These are phyloP conservation scores for Clistopyga incitator DNA, from an alignment of 2,888 invertebrate species.

Conservation along the genomic window DNA sequence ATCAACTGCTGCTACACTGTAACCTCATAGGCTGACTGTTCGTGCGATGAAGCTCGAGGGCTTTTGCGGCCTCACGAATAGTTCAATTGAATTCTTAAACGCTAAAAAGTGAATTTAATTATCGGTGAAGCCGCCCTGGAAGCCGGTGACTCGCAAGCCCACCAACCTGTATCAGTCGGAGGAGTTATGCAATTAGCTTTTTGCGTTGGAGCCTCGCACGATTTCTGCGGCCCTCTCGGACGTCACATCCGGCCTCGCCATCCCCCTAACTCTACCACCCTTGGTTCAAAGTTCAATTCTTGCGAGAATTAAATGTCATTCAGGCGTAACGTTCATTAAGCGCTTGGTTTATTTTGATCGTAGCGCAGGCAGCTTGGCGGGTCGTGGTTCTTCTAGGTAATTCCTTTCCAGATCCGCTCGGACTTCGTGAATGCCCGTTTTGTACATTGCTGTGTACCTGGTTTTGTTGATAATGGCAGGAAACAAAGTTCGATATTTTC, in stretches of 20 bases:
- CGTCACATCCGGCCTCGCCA: constrained; percentile 35
- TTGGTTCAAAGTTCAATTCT: constrained; percentile 77
- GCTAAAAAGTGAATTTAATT: constrained; percentile 80
- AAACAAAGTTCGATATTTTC: too few species aligned
- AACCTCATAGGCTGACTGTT: not conserved
- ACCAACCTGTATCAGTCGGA: constrained; percentile 25
- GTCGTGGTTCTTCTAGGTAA: constrained; percentile 8
- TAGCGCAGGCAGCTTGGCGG: constrained; percentile 35
- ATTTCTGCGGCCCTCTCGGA: constrained; percentile 45
- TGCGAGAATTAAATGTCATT: constrained; percentile 81
- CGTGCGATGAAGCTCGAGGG: constrained; percentile 12
- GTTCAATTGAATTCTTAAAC: constrained; percentile 77
- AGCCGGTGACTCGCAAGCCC: constrained; percentile 31
- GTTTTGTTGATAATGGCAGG: too few species aligned
- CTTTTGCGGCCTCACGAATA: constrained; percentile 58
- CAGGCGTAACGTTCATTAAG: constrained; percentile 78
- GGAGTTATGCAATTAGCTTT: constrained; percentile 80
- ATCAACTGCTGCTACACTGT: not conserved
- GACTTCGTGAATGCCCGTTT: too few species aligned
- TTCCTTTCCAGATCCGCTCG: too few species aligned
- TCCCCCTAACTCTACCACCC: constrained; percentile 16
- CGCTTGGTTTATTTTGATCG: constrained; percentile 69
- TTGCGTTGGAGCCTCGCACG: constrained; percentile 69
- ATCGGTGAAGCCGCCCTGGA: constrained; percentile 65
- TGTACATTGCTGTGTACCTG: too few species aligned